These are phyloP conservation scores for Ianthella basta DNA, from an alignment of 37 sponge, comb jelly and placozoan genomes.

Conservation along the genomic window DNA sequence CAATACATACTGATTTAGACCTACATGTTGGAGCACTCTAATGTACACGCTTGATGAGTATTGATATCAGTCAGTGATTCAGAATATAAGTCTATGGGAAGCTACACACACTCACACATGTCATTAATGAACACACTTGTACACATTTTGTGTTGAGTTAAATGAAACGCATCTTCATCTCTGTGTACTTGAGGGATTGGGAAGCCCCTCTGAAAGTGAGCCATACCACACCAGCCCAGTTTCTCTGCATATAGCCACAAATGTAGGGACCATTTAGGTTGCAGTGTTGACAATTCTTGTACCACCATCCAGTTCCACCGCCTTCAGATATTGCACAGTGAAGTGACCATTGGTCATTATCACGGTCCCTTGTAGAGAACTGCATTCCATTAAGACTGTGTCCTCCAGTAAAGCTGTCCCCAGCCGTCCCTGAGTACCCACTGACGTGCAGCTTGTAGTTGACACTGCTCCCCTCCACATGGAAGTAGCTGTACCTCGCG, in stretches of 20 bases:
- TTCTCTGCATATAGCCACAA: neutral
- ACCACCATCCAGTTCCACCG: slow-evolving; percentile 3
- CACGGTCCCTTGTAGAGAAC: neutral
- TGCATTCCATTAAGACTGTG: neutral
- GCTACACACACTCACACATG: too few relatives aligned
- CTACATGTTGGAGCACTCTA: too few relatives aligned
- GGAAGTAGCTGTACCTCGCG: slow-evolving; percentile 23
- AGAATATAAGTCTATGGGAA: too few relatives aligned
- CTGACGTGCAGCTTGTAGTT: slow-evolving; percentile 7
- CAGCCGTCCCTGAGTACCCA: slow-evolving; percentile 25
- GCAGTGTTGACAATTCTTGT: neutral
- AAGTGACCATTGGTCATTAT: neutral
- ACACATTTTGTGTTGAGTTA: neutral
- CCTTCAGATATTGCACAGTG: neutral
- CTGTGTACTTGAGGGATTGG: slow-evolving; percentile 11
- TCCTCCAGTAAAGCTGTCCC: neutral
- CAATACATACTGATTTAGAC: too few relatives aligned
- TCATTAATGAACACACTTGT: too few relatives aligned
- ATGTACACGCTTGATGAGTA: too few relatives aligned
- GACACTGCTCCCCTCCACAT: neutral
- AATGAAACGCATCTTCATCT: slow-evolving; percentile 24
- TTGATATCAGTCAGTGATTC: too few relatives aligned
- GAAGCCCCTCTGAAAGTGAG: too few relatives aligned
- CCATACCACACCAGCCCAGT: neutral
- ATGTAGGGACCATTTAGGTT: slow-evolving; percentile 1